phyloP scores from a whole-genome alignment of 2,888 invertebrate genomes.

The Labia minor region DNA sequence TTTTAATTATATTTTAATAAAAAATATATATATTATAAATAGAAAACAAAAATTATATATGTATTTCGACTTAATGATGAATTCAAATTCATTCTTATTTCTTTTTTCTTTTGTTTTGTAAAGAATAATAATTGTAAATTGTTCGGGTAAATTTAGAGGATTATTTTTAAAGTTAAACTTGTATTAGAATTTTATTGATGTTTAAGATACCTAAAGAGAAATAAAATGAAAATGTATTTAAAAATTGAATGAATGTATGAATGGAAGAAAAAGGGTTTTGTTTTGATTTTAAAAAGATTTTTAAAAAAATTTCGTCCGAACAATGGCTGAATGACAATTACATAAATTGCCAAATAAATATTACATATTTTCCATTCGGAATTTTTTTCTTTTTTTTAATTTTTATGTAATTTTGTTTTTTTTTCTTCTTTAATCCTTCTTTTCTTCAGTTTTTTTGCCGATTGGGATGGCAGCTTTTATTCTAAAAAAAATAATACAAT shows the following conservation, averaged over 20 bases:
- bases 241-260: background rate
- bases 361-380: background rate
- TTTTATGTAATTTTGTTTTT: too few relatives aligned
- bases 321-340: conserved; percentile 5
- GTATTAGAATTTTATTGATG: background rate
- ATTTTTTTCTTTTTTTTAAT: conserved; percentile 18
- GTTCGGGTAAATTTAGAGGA: background rate
- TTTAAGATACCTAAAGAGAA: background rate
- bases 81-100: too few relatives aligned
- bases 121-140: background rate
- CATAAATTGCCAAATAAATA: conserved; percentile 1
- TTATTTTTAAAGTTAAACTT: background rate
- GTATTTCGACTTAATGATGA: too few relatives aligned
- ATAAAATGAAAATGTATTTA: background rate
- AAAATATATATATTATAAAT: too few relatives aligned
- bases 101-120: too few relatives aligned
- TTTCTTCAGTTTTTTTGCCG: conserved; percentile 72
- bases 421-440: conserved; percentile 56
- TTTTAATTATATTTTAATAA: too few relatives aligned
- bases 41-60: background rate
- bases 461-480: conserved; percentile 80
- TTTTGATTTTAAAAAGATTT: background rate
- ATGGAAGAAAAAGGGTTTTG: background rate
- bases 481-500: conserved; percentile 42
- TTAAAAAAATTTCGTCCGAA: conserved; percentile 8